Base-by-base conservation (phyloP, 2,888 invertebrate genomes). In the Noctua janthe region DNA sequence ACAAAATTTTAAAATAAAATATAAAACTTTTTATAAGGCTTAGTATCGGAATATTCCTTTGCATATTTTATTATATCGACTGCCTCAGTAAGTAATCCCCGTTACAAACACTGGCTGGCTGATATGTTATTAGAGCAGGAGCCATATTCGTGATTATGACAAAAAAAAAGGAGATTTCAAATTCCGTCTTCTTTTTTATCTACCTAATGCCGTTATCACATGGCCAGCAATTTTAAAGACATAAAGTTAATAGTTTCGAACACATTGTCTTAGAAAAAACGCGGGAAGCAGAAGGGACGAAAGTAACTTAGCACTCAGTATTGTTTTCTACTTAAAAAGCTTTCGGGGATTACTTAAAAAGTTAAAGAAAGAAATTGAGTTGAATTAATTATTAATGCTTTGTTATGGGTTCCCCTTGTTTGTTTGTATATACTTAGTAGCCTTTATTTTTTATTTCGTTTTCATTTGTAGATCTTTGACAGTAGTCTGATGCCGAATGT, bases 321-420 rank as follows among this genome's bases (percentile, higher is more conserved):
- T 92, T 93, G 92, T 93, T 93, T 91, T 90, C 91, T 91, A 91
- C 93, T 92, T 92, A 93, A 92, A 92, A 92, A 94, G 94, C 93
- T 94, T 94, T 93, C 88, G 90, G 91, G 74, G 91, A 93, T 94
- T 94, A 94, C 94, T 94, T 92, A 92, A 92, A 91, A 94, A 95
- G 94, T 94, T 94, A 93, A 92, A 92, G 92, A 91, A 91, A 91
- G 90, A 91, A 92, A 93, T 93, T 90, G 90, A 91, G 91, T 92
- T 92, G 91, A 92, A 92, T 93, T 93, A 93, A 92, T 94, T 91
- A 92, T 92, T 90, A 88, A 90, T 81, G 88, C 88, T 87, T 89
- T 90, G 90, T 85, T 88, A 84, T 81, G 71, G 71, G 81, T 82
- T 80, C 47, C 49, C 13, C 64, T 66, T 86, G 80, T 89, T 84